Evolutionary conservation across 2,113 vertebrate species (phyloP), one percentile per base, ranked within the genome.

Genomic region (Suncus etruscus): DNA sequence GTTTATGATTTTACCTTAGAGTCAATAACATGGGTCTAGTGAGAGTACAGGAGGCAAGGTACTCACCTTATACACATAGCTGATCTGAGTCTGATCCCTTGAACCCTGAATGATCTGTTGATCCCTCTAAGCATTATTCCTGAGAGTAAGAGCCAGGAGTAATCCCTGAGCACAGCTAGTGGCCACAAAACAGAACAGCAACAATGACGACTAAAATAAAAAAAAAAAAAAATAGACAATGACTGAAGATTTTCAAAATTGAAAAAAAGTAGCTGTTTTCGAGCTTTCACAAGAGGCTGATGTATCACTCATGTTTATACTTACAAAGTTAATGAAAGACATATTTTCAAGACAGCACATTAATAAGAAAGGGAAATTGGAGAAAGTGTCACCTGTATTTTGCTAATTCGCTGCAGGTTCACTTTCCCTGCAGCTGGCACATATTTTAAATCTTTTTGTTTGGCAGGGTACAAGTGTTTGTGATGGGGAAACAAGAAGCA

Each of bases 401-500:
- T 95, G 91, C 95, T 97, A 96, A 96, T 96, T 92, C 96, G 93
- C 95, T 96, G 79, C 77, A 96, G 96, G 93, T 90, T 89, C 15
- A 93, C 83, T 97, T 91, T 97, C 90, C 89, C 89, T 96, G 91
- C 76, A 95, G 96, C 93, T 97, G 96, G 77, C 88, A 94, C 61
- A 82, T 92, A 94, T 95, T 96, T 97, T 93, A 96, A 89, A 95
- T 96, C 78, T 96, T 96, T 97, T 92, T 91, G 88, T 97, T 97
- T 96, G 94, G 93, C 93, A 95, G 90, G 27, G 73, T 86, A 90
- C 94, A 88, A 91, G 92, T 96, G 65, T 87, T 11, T 88, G 68
- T 95, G 95, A 92, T 87, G 87, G 83, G 74, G 48, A 92, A 96
- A 83, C 87, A 92, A 96, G 94, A 86, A 92, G 85, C 87, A 86